Base-by-base conservation (phyloP, 2,797 vertebrate genomes). In the Periparus ater region DNA sequence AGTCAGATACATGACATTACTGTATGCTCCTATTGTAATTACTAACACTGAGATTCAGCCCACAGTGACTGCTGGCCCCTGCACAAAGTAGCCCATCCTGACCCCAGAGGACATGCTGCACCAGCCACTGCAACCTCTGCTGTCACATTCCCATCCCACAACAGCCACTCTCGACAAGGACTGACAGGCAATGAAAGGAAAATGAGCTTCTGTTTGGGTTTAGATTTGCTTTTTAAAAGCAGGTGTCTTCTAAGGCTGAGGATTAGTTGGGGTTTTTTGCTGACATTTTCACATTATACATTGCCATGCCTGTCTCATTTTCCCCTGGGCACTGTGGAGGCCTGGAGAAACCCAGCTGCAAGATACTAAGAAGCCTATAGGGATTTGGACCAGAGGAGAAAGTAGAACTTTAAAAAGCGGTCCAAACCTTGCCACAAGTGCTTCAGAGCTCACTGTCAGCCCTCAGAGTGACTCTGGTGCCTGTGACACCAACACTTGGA, bases 121-220 rank as follows among this genome's bases (percentile, higher is more conserved):
- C 29, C 4, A 7, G 21, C 45, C 22, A 55, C 71, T 63, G 47
- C 51, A 44, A 10, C 40, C 29, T 63, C 32, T 0, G 0, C 54
- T n/a, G 36, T 7, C 81, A 47, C 47, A 44, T 47, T 22, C 26
- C 20, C 3, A 3, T 11, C 57, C 51, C 60, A 19, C 5, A 57
- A 48, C 72, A 53, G 50, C 60, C 23, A 12, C 36, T 62, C 72
- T 36, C 54, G 60, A 76, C 7, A 9, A n/a, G 53, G 72, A 51
- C 17, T 40, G 77, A 54, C 65, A 88, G 40, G 55, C 82, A 80
- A 27, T 30, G 72, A 60, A 91, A 82, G 63, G 51, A 66, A 89
- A 93, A 89, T 7, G 34, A 47, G 22, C 32, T 45, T 71, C 9
- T 57, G 40, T 22, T 48, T 22, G 47, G 7, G 20, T 47, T 80